Base-by-base conservation (phyloP, 2,888 invertebrate species). In the Trissolcus japonicus region DNA sequence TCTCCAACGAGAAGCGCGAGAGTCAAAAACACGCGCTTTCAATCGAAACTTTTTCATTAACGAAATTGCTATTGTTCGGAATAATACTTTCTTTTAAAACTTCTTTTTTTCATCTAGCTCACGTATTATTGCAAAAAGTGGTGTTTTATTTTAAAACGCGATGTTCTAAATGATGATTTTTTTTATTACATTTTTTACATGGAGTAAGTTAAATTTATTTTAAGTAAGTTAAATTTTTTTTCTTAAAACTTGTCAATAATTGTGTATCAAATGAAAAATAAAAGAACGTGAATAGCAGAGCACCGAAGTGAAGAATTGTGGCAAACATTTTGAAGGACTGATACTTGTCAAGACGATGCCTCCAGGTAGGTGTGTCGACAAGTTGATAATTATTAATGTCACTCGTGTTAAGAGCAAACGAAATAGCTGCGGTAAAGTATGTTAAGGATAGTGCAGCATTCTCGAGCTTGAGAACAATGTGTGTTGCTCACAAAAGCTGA, bases 381-480 rank as follows among this genome's bases (percentile, higher is more conserved):
- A 25, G 25, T 25, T 25, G 35, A 35, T 35, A 35, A 35, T 35
- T 35, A 35, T 35, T 35, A 9, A 35, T 35, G 35, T 35, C 35
- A 35, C 35, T 51, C 9, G 11, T 50, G 21, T 55, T 25, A 61
- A 57, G 7, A n/a, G 53, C 21, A 43, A 48, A 63, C 55, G 55
- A 62, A 63, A 62, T 50, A 76, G 35, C 43, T 61, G 16, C 11
- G 56, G 21, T 66, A 53, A 66, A 71, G 57, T 71, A 55, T 63
- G 72, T 55, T 67, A 67, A 17, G 66, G 68, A 62, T 72, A 63
- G 59, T 53, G 53, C 72, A 68, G 14, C 46, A 51, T 77, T 60
- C 54, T 59, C 48, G 16, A 7, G 50, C 25, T 43, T 53, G 16
- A 16, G 25, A 62, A 72, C 72, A 77, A 68, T 68, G 72, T 72